Conservation (phyloP, 2,797 vertebrate species). For the Thamnophis elegans region DNA sequence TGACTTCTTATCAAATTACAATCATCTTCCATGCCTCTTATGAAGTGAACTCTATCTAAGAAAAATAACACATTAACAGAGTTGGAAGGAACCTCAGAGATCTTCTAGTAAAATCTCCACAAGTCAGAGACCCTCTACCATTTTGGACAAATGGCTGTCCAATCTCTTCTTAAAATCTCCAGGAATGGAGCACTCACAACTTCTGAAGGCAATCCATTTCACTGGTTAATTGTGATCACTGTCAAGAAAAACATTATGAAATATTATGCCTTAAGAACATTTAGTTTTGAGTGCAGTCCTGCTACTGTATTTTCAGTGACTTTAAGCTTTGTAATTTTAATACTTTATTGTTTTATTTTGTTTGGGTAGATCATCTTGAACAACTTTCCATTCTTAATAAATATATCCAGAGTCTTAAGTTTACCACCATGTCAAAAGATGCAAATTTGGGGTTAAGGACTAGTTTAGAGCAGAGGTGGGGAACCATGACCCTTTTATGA, state of each 20-base stretch:
- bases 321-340: not conserved
- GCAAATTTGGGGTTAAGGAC: not conserved
- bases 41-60: not conserved
- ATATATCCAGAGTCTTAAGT: not conserved
- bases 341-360: not conserved
- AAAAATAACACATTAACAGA: not conserved
- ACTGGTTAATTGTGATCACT: not conserved
- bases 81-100: not conserved
- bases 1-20: not conserved
- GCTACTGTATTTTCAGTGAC: not conserved
- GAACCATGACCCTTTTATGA: not conserved
- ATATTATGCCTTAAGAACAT: not conserved
- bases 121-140: not conserved
- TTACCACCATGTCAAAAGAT: not conserved
- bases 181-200: not conserved
- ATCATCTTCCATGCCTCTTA: not conserved
- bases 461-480: not conserved
- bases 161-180: no score
- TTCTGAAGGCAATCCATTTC: not conserved
- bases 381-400: not conserved
- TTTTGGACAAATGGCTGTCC: no score
- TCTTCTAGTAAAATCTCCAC: not conserved
- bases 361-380: not conserved
- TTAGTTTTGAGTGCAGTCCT: not conserved
- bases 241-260: not conserved